Evolutionary conservation across 2,797 vertebrate genomes (phyloP), one percentile per base, ranked within the genome.

Genomic region (Petrocephalus sullivani): DNA sequence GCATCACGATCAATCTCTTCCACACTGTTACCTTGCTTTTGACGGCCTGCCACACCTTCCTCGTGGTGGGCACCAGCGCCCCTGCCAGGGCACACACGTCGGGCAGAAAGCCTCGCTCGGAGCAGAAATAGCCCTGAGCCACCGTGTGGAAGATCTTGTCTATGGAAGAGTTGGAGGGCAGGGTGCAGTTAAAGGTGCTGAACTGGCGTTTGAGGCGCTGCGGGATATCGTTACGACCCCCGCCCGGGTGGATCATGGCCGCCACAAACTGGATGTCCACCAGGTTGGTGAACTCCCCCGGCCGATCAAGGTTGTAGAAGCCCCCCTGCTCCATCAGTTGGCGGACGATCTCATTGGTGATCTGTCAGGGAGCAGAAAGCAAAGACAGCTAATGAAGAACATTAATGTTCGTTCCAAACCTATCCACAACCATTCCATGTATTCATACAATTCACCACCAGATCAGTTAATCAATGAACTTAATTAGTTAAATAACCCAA

Each of bases 281-380:
- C 14, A 97, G 93, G 4, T 92, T 95, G 0, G 91, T 96, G 91
- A 97, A 97, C 91, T 97, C 97, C 51, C 97, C 97, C 3, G 96
- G 96, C 10, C 96, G 96, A 83, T 97, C 97, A 90, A 97, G 91
- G 88, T 93, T 97, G 92, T 97, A 97, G 91, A 97, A 97, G 56
- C 97, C 97, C 85, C 94, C 92, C 92, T 97, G 96, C 87, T 96
- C 97, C 96, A 97, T 97, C 92, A 97, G 91, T 91, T 97, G 97
- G 85, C 97, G 96, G 78, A 97, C 97, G 16, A 97, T 96, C 92
- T 97, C 97, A 90, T 97, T 97, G 88, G 97, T 97, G 92, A 97
- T 95, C 97, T 97, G 91, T 89, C 37, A 90, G 5, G 61, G n/a
- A 21, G 16, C 14, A 4, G 10, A 37, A 21, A 60, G 75, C 9